A percentile compares a stretch with the other conserved stretches of the same genome.
phyloP scores from a whole-genome alignment of 2,797 vertebrate genomes.

The Anolis apletophallus region DNA sequence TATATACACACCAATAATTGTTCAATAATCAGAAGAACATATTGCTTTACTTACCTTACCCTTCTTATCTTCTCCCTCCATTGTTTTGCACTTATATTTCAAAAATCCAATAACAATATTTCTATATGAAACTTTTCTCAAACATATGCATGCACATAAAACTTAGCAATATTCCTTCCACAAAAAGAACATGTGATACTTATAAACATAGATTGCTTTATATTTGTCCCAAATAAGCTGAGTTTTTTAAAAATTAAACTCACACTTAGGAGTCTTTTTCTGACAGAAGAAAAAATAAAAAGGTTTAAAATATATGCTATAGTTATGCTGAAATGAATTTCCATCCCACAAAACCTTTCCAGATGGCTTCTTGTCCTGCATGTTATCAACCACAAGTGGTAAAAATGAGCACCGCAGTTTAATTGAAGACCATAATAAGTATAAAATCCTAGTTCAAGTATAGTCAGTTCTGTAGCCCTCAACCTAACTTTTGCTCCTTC shows the following conservation, averaged over 20 bases:
- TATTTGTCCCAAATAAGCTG: neutral
- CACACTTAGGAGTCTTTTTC: conserved; percentile 27
- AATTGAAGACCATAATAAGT: neutral
- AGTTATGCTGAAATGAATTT: neutral
- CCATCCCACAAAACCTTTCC: conserved; percentile 11
- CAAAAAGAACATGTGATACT: conserved; percentile 30
- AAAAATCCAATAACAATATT: too few species aligned
- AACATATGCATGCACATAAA: neutral
- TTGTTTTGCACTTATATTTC: too few species aligned
- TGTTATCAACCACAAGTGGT: neutral
- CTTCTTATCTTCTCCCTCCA: too few species aligned
- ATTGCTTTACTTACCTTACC: too few species aligned
- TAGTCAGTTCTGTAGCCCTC: neutral
- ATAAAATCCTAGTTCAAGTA: neutral
- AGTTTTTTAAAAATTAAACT: conserved; percentile 43
- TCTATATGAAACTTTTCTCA: too few species aligned
- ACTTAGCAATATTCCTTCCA: conserved; percentile 15
- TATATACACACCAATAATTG: too few species aligned
- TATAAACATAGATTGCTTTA: conserved; percentile 25
- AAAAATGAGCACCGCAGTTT: neutral
- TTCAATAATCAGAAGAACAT: too few species aligned
- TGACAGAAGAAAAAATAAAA: conserved; percentile 33
- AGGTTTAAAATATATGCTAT: conserved; percentile 35
- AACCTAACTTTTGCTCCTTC: too few species aligned
- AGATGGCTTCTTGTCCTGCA: conserved; percentile 15